Conservation (phyloP, 2,888 invertebrate species). For the Salticus scenicus region DNA sequence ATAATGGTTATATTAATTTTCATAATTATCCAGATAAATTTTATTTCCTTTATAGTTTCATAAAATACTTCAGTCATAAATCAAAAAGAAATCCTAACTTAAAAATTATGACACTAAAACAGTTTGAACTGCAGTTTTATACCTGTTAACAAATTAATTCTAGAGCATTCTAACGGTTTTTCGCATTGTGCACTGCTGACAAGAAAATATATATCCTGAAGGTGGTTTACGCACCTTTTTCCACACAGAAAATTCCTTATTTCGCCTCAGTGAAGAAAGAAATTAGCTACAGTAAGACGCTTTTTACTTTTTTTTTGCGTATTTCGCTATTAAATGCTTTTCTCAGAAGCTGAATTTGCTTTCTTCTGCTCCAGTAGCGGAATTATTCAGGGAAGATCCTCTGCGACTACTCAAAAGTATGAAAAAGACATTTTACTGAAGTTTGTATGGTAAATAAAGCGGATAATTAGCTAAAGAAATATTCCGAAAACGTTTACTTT, state of each 20-base stretch:
- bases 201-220: neutral
- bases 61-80: no score
- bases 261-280: neutral
- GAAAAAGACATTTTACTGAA: neutral
- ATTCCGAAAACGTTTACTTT: neutral
- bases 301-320: neutral
- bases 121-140: neutral
- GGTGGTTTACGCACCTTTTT: neutral
- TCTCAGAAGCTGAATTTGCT: no score
- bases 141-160: conserved; percentile 8
- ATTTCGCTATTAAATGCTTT: neutral
- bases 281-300: neutral
- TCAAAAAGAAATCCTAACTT: neutral
- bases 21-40: no score
- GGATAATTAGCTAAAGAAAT: neutral
- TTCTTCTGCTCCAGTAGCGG: no score
- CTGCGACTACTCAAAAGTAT: neutral
- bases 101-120: neutral
- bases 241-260: neutral
- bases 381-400: no score
- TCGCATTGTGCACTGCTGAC: neutral
- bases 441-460: neutral
- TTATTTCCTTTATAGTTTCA: no score
- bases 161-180: neutral
- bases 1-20: no score